Evolutionary conservation across 2,888 invertebrate genomes (phyloP), one percentile per base, ranked within the genome.

Genomic region (Stramonita haemastoma): DNA sequence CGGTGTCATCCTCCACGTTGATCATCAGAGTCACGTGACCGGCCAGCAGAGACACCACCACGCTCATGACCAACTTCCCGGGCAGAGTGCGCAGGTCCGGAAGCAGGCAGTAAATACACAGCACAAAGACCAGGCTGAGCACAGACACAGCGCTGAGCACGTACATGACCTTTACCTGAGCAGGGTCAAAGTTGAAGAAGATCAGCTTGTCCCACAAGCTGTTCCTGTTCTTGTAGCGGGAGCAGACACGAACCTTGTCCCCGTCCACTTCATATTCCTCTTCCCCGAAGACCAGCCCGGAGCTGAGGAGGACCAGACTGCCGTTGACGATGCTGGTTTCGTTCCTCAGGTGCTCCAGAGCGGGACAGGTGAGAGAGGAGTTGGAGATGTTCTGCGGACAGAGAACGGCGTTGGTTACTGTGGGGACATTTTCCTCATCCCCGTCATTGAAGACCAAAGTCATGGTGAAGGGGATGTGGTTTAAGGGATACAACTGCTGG

Each of bases 71-170:
- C n/a, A 87, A 13, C 46, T 46, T 87, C 5, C 87, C 87, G 1
- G 87, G 87, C 73, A 87, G 73, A 19, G 87, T 87, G 8, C 73
- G 70, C 46, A 87, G n/a, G n/a, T 87, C 87, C 46, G 87, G 87
- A 19, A 87, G 36, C 73, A 87, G 22, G 13, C 60, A 70, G 87
- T 87, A 87, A 32, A 73, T 22, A 22, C 6, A 19, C 36, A 87
- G 29, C 17, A 87, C 87, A 22, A 87, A 73, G 19, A 73, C 8
- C 11, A 87, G 87, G 36, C 70, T 70, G 73, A 87, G 46, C 17
- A 87, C 46, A 60, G 87, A 87, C 32, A 87, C 2, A 26, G 6
- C 46, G 15, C 29, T 73, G 5, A 87, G n/a, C 1, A n/a, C 73
- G 17, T 46, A 22, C 73, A 87, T n/a, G 46, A 73, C 17, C 32